phyloP scores from a whole-genome alignment of 2,113 vertebrate genomes.

The Apus apus region DNA sequence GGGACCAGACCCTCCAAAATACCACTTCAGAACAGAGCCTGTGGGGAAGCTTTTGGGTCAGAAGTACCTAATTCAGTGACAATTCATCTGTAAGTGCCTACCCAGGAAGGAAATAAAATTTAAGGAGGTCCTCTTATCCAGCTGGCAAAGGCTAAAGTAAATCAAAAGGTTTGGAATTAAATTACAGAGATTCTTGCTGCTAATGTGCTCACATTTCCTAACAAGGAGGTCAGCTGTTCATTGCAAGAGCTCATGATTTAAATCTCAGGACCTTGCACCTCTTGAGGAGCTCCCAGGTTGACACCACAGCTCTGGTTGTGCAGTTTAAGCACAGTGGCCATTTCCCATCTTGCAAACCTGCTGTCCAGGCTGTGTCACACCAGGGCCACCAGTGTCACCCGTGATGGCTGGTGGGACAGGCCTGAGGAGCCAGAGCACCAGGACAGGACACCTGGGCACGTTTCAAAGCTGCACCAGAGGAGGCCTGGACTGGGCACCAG shows the following conservation, averaged over 20 bases:
- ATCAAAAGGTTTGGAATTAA: background rate
- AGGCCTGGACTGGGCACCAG: background rate
- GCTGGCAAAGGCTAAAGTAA: background rate
- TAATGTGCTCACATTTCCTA: background rate
- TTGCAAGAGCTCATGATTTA: background rate
- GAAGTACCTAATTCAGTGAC: no score
- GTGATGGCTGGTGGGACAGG: background rate
- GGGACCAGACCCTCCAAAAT: background rate
- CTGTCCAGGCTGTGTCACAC: accelerated
- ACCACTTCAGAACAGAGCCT: accelerated
- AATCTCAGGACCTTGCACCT: background rate
- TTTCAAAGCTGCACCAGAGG: background rate
- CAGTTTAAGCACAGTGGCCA: accelerated
- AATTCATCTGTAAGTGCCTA: background rate
- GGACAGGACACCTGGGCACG: background rate
- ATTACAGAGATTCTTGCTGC: background rate
- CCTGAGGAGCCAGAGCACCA: background rate
- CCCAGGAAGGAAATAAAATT: background rate
- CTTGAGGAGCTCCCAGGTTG: background rate
- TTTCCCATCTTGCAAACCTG: background rate
- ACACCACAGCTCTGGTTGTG: background rate
- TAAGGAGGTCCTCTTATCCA: background rate
- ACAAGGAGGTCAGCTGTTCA: background rate
- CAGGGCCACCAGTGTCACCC: no score
- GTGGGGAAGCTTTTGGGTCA: accelerated